Base-by-base conservation (phyloP, 2,888 invertebrate species). In the Thelaira solivaga region DNA sequence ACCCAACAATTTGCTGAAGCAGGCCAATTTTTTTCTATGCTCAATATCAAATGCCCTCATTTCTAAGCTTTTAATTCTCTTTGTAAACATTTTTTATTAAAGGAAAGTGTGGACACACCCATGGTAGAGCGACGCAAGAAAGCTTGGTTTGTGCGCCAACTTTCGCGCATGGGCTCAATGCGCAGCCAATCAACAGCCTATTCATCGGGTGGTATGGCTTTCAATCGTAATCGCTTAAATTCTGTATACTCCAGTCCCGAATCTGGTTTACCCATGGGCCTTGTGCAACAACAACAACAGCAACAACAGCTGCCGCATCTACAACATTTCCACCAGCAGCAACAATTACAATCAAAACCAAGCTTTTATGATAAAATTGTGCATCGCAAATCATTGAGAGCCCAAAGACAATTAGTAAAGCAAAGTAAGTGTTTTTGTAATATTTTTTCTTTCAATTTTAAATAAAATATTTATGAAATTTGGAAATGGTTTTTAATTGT, bases 41-140 rank as follows among this genome's bases (percentile, higher is more conserved):
- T n/a, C n/a, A n/a, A n/a, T n/a, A n/a, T n/a, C n/a, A n/a, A n/a
- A n/a, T n/a, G n/a, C n/a, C n/a, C n/a, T 45, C 10, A 24, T 24
- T 11, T 26, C 26, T 11, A 36, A 22, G 1, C 43, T 24, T 4
- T 41, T 13, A 16, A 8, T 4, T 31, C 8, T 10, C 31, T 8
- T 2, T 8, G 10, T 6, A 4, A 26, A 18, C 36, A 13, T n/a
- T 49, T 68, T 34, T 6, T 24, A 18, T 18, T 20, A n/a, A 87
- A 96, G 96, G 96, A 96, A 90, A 96, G 96, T 86, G 96, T 96
- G 0, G 96, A 96, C 84, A 96, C 96, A 0, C 96, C 96, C 7
- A 91, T 96, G 85, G 95, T 95, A 16, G 95, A 96, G 86, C 90
- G 95, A 64, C 90, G 96, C 36, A 96, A 96, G 88, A 96, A 95